Evolutionary conservation across 1,140 invertebrate species (phyloP).

Genomic region (Drosophila biarmipes): DNA sequence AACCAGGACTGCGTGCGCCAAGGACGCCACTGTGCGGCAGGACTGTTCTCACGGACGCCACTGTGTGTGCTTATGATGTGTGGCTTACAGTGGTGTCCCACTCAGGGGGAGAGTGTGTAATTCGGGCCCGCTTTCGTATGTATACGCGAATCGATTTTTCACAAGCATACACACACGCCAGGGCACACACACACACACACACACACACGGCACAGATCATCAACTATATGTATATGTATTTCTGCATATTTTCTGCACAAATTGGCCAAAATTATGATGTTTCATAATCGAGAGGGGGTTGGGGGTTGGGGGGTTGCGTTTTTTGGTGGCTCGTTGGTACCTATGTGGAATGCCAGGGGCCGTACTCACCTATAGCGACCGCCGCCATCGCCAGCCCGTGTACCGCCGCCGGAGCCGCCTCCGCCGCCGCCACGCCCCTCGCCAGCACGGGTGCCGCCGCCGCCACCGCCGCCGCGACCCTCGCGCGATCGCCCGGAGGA

Average conservation of each 20-base stretch:
- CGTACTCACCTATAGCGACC: constrained; percentile 80
- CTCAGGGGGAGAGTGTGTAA: constrained; percentile 10
- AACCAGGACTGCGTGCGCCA: constrained; percentile 7
- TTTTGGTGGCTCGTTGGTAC: neutral
- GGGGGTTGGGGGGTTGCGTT: neutral
- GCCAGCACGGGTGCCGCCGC: constrained; percentile 24
- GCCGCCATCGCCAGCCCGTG: constrained; percentile 64
- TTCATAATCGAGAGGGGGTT: constrained; percentile 22
- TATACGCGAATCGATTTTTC: constrained; percentile 75
- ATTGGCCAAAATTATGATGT: constrained; percentile 30
- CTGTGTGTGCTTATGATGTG: constrained; percentile 28
- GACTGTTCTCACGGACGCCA: constrained; percentile 23
- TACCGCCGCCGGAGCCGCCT: constrained; percentile 60
- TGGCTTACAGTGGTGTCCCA: constrained; percentile 16
- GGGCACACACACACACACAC: constrained; percentile 13
- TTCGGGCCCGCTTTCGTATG: constrained; percentile 48
- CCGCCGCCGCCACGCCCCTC: constrained; percentile 62
- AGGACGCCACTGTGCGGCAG: constrained; percentile 18
- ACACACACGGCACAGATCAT: constrained; percentile 23
- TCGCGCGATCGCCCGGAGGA: constrained; percentile 92
- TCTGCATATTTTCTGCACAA: constrained; percentile 21
- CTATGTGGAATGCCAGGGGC: neutral
- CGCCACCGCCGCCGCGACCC: constrained; percentile 86
- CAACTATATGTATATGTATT: constrained; percentile 37
- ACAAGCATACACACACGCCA: constrained; percentile 41